phyloP scores from a whole-genome alignment of 1,140 invertebrate species.

The Hyphantria cunea region DNA sequence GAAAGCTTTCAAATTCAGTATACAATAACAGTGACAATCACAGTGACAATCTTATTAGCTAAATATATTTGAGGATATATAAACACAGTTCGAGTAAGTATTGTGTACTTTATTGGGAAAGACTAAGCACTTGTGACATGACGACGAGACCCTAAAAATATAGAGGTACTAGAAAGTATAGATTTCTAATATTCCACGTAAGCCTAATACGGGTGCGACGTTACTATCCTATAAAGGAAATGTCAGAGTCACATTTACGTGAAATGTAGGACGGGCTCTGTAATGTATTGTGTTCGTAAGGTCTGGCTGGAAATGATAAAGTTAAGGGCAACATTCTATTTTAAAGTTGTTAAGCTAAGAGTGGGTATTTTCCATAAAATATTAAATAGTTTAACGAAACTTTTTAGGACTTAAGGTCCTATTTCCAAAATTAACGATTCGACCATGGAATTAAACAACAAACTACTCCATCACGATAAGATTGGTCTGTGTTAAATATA shows the following conservation, averaged over 20 bases:
- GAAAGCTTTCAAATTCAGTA: background rate
- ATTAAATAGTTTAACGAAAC: background rate
- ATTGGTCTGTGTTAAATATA: too few species aligned
- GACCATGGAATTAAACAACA: too few species aligned
- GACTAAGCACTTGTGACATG: background rate
- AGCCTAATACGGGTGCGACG: too few species aligned
- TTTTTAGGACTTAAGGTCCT: background rate
- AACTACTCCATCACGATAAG: too few species aligned
- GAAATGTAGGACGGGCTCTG: slow-evolving; percentile 7
- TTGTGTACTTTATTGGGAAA: background rate
- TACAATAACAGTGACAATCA: slow-evolving; percentile 1
- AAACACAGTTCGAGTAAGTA: slow-evolving; percentile 11
- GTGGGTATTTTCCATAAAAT: too few species aligned
- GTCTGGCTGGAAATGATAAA: slow-evolving; percentile 1
- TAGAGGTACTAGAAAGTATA: background rate
- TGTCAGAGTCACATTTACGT: slow-evolving; percentile 12
- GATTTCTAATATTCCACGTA: background rate
- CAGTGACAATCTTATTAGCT: background rate
- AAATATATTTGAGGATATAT: slow-evolving; percentile 11
- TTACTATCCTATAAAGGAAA: background rate
- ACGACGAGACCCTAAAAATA: too few species aligned
- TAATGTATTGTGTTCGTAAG: slow-evolving; percentile 1
- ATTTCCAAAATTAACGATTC: too few species aligned
- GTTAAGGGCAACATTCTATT: background rate
- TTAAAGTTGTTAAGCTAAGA: background rate